These are phyloP conservation scores for Cryptomyrus ogoouensis DNA, from an alignment of 2,113 vertebrate species.

Conservation along the genomic window DNA sequence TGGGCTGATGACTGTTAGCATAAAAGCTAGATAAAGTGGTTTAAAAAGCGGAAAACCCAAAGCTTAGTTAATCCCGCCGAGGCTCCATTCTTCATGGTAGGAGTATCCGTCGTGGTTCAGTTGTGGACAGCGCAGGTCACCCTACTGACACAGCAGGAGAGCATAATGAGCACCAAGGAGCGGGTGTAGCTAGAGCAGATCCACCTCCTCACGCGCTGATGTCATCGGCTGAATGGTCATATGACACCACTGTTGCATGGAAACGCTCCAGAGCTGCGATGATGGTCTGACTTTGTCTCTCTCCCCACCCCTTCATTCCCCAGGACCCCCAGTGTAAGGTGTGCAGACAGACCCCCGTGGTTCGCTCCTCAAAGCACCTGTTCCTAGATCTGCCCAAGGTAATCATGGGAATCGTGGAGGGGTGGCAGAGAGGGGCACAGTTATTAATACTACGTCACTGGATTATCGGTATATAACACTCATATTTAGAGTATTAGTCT, in stretches of 20 bases:
- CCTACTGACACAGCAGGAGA: neutral
- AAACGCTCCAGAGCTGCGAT: neutral
- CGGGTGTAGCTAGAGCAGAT: neutral
- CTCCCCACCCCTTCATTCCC: neutral
- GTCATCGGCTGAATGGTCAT: neutral
- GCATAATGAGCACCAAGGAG: no score
- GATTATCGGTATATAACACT: neutral
- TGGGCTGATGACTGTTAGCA: neutral
- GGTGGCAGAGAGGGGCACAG: neutral
- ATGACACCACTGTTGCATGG: neutral
- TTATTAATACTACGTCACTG: neutral
- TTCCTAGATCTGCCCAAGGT: constrained; percentile 90
- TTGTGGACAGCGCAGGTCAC: neutral
- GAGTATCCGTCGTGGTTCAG: neutral
- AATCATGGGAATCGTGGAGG: neutral
- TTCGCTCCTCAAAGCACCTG: constrained; percentile 79
- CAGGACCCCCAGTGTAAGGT: constrained; percentile 88
- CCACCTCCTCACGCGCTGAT: neutral
- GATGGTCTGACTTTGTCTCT: neutral
- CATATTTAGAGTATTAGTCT: neutral
- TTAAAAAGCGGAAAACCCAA: neutral
- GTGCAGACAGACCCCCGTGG: constrained; percentile 69
- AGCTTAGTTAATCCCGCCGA: neutral
- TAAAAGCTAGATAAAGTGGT: neutral
- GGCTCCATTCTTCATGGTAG: neutral